phyloP scores from a whole-genome alignment of 2,113 vertebrate species.

The Otis tarda region DNA sequence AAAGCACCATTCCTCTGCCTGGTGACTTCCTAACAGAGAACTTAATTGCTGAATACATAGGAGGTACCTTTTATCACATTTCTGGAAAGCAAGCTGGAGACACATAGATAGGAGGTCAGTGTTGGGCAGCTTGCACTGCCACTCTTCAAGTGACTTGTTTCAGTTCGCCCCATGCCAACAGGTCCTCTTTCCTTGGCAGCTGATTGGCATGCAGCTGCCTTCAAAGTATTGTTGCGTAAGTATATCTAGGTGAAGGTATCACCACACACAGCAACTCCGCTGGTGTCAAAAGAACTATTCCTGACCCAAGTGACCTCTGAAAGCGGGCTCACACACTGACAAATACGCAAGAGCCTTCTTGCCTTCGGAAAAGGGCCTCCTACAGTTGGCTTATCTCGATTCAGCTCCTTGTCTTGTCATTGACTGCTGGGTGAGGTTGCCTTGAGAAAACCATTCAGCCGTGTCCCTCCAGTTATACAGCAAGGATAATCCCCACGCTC shows the following conservation, averaged over 20 bases:
- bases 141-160: background rate
- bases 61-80: background rate
- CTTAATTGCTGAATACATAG: accelerated
- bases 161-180: background rate
- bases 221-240: background rate
- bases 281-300: background rate
- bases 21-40: background rate
- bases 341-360: background rate
- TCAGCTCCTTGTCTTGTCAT: background rate
- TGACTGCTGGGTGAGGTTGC: background rate
- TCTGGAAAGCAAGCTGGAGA: background rate
- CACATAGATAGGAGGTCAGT: background rate
- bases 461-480: background rate
- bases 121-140: background rate
- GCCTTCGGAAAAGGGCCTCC: background rate
- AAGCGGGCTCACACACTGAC: background rate
- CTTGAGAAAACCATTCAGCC: background rate
- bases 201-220: background rate
- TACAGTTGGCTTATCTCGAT: background rate
- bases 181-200: background rate
- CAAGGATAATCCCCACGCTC: background rate
- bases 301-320: background rate
- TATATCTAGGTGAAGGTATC: background rate
- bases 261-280: background rate
- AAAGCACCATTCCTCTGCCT: background rate